A percentile compares a stretch with the other conserved stretches of the same genome.
Conservation (phyloP, 2,888 invertebrate species). For the Unio pictorum region DNA sequence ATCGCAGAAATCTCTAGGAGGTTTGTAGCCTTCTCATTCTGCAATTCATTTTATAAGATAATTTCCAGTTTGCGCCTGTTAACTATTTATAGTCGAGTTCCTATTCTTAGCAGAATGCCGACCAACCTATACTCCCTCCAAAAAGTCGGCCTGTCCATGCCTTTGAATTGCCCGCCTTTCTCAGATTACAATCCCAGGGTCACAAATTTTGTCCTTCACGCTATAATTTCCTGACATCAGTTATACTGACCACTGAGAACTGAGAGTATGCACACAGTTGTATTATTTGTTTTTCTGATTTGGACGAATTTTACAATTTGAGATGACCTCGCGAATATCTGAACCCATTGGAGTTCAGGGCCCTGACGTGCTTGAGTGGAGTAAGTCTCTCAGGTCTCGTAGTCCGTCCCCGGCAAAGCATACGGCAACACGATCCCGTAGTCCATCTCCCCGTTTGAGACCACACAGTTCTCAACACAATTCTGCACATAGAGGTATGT, state of each 20-base stretch:
- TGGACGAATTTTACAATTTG: not conserved
- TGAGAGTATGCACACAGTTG: not conserved
- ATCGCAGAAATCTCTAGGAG: slow-evolving; percentile 33
- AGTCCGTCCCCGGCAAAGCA: slow-evolving; percentile 44
- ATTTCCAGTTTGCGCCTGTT: not conserved
- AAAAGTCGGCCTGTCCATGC: no score
- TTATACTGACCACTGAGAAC: no score
- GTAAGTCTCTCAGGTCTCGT: slow-evolving; percentile 47
- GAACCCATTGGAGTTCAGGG: slow-evolving; percentile 51
- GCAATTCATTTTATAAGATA: no score
- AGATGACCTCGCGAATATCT: slow-evolving; percentile 29
- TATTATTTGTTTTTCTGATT: slow-evolving; percentile 1
- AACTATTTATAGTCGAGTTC: no score
- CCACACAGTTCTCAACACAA: slow-evolving; percentile 24
- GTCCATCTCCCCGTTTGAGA: slow-evolving; percentile 45
- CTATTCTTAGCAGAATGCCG: no score
- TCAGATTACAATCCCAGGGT: no score
- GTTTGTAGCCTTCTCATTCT: slow-evolving; percentile 19
- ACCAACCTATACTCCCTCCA: no score
- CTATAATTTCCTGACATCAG: no score
- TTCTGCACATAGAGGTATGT: slow-evolving; percentile 43
- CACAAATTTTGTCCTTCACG: no score
- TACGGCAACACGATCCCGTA: slow-evolving; percentile 42
- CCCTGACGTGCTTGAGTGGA: slow-evolving; percentile 59
- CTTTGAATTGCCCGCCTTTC: no score